Conservation (phyloP, 1,140 invertebrate species). For the Drosophila parabipectinata region DNA sequence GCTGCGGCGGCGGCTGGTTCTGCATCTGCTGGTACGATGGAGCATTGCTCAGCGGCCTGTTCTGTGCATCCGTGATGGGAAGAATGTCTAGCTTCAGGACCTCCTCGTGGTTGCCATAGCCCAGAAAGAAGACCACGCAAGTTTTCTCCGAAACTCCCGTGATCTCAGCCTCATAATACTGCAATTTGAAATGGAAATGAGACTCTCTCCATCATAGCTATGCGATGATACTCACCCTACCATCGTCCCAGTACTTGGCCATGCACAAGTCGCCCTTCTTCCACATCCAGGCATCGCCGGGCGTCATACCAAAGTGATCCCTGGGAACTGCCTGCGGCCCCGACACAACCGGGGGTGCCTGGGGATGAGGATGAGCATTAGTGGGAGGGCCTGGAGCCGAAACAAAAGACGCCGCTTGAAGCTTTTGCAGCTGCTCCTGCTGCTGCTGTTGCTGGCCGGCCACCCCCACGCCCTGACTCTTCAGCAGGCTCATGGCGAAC, state of each 20-base stretch:
- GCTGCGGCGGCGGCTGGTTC: conserved; percentile 16
- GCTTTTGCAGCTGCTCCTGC: conserved; percentile 6
- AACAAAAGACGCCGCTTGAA: conserved; percentile 6
- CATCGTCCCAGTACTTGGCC: conserved; percentile 97
- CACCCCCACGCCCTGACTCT: conserved; percentile 67
- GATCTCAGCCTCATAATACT: conserved; percentile 94
- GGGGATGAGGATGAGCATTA: conserved; percentile 21
- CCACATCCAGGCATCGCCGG: conserved; percentile 86
- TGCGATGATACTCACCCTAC: conserved; percentile 87
- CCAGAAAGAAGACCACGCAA: conserved; percentile 93
- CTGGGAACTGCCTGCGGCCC: conserved; percentile 16
- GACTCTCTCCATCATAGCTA: neutral
- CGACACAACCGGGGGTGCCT: conserved; percentile 6
- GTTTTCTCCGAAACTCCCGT: conserved; percentile 91
- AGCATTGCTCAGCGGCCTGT: conserved; percentile 64
- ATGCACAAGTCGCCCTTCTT: conserved; percentile 92
- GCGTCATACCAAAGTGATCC: conserved; percentile 43
- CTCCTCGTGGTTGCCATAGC: conserved; percentile 95
- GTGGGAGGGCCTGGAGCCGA: neutral
- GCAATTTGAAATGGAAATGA: conserved; percentile 72
- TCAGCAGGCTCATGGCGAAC: conserved; percentile 85
- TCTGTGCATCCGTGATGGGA: conserved; percentile 86
- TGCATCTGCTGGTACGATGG: conserved; percentile 20
- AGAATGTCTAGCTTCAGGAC: conserved; percentile 91
- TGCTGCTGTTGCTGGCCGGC: conserved; percentile 12